Evolutionary conservation across 2,113 vertebrate species (phyloP).

Genomic region (Clarias gariepinus): DNA sequence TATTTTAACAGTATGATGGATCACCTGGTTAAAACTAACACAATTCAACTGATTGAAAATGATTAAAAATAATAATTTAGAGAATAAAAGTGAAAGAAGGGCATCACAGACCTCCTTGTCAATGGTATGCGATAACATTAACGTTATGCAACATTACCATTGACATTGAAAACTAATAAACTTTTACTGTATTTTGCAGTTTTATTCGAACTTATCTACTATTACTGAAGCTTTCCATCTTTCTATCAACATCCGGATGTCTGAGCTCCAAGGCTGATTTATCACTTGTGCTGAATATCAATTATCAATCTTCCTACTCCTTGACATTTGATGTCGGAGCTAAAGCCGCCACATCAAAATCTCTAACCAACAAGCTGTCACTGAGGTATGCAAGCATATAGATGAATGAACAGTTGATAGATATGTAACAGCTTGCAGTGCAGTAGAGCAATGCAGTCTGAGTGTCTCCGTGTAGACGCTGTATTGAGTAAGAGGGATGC

Average conservation of each 20-base stretch:
- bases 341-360: constrained; percentile 8
- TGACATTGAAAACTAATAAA: too few species aligned
- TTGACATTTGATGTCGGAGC: neutral
- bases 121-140: neutral
- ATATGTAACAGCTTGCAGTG: constrained; percentile 6
- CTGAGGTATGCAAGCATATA: constrained; percentile 10
- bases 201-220: neutral
- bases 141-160: too few species aligned
- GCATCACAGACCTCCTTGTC: neutral
- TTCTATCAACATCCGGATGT: neutral
- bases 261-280: neutral
- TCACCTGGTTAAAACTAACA: too few species aligned
- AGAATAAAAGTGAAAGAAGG: neutral
- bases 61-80: neutral
- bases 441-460: neutral
- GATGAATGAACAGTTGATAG: constrained; percentile 27
- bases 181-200: neutral
- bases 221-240: neutral
- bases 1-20: neutral
- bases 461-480: neutral
- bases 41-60: neutral
- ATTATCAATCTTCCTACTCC: constrained; percentile 1
- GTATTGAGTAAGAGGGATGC: neutral
- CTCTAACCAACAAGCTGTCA: constrained; percentile 17
- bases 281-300: neutral